phyloP scores from a whole-genome alignment of 1,140 invertebrate species.

The Drosophila seguyi region DNA sequence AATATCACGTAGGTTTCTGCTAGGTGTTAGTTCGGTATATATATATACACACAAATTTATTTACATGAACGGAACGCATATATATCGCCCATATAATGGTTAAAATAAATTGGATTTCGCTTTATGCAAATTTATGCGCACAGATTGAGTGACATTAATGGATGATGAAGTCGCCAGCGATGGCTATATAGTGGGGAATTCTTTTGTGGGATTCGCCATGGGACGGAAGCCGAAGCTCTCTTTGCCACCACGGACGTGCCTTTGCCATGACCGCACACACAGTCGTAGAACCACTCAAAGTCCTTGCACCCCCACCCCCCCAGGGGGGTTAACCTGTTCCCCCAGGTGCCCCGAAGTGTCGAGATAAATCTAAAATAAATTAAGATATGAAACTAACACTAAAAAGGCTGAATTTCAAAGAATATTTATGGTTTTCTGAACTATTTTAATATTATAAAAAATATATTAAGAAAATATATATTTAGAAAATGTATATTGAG shows the following conservation, averaged over 20 bases:
- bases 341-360: neutral
- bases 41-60: constrained; percentile 6
- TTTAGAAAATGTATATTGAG: too few relatives aligned
- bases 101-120: constrained; percentile 75
- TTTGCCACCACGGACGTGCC: constrained; percentile 21
- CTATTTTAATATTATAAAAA: too few relatives aligned
- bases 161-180: constrained; percentile 71
- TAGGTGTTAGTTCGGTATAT: constrained; percentile 10
- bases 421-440: too few relatives aligned
- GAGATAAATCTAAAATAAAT: neutral
- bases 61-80: neutral
- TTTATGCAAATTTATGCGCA: constrained; percentile 82
- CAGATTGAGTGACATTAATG: constrained; percentile 82
- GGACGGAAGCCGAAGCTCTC: neutral
- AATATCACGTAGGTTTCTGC: constrained; percentile 20
- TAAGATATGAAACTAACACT: neutral
- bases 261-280: constrained; percentile 40
- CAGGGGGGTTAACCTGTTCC: neutral
- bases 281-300: constrained; percentile 8
- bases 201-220: constrained; percentile 21
- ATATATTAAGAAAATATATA: too few relatives aligned
- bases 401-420: neutral
- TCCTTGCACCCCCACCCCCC: too few relatives aligned
- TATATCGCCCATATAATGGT: constrained; percentile 35
- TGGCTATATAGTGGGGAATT: constrained; percentile 19